A percentile compares a stretch with the other conserved stretches of the same genome.
Evolutionary conservation across 2,113 vertebrate species (phyloP).

Genomic region (Leptocoma aspasia): DNA sequence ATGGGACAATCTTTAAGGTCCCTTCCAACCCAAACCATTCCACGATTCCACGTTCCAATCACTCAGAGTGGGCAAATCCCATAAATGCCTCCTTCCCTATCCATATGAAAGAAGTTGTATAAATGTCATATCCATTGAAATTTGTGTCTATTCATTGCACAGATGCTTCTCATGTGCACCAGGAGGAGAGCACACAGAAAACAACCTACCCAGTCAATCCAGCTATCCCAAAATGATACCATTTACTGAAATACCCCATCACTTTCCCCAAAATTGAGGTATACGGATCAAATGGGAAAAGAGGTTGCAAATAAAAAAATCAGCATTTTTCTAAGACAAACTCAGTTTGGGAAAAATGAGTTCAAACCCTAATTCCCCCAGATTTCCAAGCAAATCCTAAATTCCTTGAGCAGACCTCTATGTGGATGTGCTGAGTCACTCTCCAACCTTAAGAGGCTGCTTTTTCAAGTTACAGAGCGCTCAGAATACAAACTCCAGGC

Average conservation of each 20-base stretch:
- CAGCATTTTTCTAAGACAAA: neutral
- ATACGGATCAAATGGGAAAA: neutral
- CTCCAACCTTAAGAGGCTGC: constrained; percentile 1
- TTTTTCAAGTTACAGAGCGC: neutral
- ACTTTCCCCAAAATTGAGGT: neutral
- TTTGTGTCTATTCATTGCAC: neutral
- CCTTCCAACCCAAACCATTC: neutral
- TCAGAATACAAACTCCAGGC: neutral
- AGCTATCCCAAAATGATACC: neutral
- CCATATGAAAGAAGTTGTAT: neutral
- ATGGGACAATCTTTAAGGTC: too few species aligned
- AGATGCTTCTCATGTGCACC: neutral
- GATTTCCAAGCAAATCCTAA: neutral
- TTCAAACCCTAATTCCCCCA: neutral
- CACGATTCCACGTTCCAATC: neutral
- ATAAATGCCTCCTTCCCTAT: neutral
- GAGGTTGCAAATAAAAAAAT: neutral
- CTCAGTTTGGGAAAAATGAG: fast-evolving
- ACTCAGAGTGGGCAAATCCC: neutral
- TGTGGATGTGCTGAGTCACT: constrained; percentile 54
- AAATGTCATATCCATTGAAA: neutral
- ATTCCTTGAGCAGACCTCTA: neutral
- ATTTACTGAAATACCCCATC: neutral
- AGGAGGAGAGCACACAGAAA: neutral
- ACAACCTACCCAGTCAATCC: neutral